phyloP scores from a whole-genome alignment of 30 jellyfish, hydroid and myxozoan genomes.

The Pseudorhiza aurosa region DNA sequence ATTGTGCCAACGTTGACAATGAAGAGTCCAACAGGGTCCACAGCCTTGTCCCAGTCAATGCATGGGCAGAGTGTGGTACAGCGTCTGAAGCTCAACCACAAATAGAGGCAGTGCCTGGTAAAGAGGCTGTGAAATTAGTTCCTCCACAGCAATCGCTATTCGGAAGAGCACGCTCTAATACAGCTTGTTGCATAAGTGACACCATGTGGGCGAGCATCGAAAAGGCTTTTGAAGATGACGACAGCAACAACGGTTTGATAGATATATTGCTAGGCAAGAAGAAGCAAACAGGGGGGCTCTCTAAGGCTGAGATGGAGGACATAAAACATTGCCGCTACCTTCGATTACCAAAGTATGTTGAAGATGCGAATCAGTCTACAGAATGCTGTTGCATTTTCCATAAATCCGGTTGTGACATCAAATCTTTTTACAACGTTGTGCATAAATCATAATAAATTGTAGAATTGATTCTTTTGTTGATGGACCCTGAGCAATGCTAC shows the following conservation, averaged over 20 bases:
- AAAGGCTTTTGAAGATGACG: not conserved
- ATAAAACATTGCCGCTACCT: conserved; percentile 19
- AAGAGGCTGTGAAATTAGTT: not conserved
- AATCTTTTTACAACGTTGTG: too few species aligned
- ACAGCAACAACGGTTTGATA: not conserved
- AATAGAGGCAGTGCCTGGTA: not conserved
- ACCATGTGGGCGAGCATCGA: conserved; percentile 8
- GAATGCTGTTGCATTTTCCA: not conserved
- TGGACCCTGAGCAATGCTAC: too few species aligned
- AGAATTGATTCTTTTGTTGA: too few species aligned
- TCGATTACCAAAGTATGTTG: conserved; percentile 18
- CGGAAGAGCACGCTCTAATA: not conserved
- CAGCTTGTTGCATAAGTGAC: not conserved
- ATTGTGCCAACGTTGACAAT: not conserved
- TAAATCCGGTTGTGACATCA: not conserved
- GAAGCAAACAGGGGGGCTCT: not conserved
- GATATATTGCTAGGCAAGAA: not conserved
- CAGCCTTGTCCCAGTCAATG: not conserved
- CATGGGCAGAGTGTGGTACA: not conserved
- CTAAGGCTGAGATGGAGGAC: not conserved
- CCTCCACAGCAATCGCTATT: not conserved
- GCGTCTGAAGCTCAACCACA: not conserved
- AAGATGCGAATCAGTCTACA: not conserved
- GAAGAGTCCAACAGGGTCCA: not conserved
- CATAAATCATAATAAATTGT: too few species aligned